Evolutionary conservation across 2,113 vertebrate species (phyloP), one percentile per base, ranked within the genome.

Genomic region (Jaculus jaculus): DNA sequence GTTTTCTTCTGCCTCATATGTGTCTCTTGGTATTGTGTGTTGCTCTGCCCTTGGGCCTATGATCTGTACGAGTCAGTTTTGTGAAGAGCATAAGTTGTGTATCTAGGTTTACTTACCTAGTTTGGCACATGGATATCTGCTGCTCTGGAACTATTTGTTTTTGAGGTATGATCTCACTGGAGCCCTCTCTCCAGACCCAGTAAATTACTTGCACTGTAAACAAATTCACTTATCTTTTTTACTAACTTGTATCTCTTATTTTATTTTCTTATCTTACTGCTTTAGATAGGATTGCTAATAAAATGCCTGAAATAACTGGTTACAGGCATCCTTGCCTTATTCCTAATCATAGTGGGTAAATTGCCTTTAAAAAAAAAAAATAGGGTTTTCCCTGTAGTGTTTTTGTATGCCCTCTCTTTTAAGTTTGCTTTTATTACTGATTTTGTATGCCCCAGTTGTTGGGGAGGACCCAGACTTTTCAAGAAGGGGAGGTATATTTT

Each of bases 391-490:
- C 13, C 26, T 73, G 1, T 30, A 85, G 21, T 2, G 13, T 17
- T 85, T 73, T 79, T 60, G 37, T 83, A 30, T 89, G 20, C 26
- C 13, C 39, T 83, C 34, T 51, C 23, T 89, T 51, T 88, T 85
- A 11, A 37, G 20, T 82, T 89, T 71, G 42, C 58, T 26, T 89
- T 77, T 90, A 58, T 91, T 21, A 72, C 7, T 77, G 34, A 32
- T 92, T 54, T 85, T 93, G 60, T 78, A 32, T 86, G 5, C 24
- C 60, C 24, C 10, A 18, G 39, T 61, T 93, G 21, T 88, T 94
- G 32, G 58, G 51, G 23, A 47, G 26, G 11, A 9, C 23, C 54
- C 28, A 37, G 9, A 68, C 85, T 92, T 93, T 34, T 93, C 63
- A 89, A 89, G 23, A 47, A 2, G 17, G 13, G 30, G 32, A 20